Conservation (phyloP, 2,888 invertebrate genomes). For the Athrips mouffetella region DNA sequence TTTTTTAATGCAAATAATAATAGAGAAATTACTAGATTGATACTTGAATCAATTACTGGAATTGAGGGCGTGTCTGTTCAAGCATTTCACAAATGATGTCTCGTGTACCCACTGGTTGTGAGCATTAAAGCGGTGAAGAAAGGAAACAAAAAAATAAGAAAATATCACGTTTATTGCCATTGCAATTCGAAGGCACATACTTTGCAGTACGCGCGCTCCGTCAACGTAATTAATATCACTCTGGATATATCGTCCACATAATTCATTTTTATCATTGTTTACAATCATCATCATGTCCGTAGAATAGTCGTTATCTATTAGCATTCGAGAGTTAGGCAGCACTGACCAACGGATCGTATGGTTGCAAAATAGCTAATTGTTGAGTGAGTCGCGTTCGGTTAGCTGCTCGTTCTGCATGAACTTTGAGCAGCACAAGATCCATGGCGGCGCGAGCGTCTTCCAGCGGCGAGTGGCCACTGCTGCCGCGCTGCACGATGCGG, state of each 20-base stretch:
- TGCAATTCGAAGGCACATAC: constrained; percentile 77
- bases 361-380: constrained; percentile 56
- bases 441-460: constrained; percentile 96
- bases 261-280: constrained; percentile 29
- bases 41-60: no score
- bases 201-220: constrained; percentile 68
- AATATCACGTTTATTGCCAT: constrained; percentile 76
- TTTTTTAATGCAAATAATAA: no score
- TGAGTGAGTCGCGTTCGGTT: constrained; percentile 40
- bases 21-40: no score
- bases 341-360: constrained; percentile 67
- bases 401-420: constrained; percentile 66
- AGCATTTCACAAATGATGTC: background rate
- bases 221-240: constrained; percentile 66
- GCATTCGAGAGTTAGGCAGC: constrained; percentile 60
- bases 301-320: constrained; percentile 53
- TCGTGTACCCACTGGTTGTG: background rate
- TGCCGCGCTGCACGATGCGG: constrained; percentile 87
- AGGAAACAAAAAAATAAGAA: constrained; percentile 53
- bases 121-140: constrained; percentile 25
- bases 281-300: constrained; percentile 50
- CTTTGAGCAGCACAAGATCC: constrained; percentile 90
- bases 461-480: constrained; percentile 90
- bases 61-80: background rate
- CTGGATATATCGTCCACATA: constrained; percentile 49